A percentile compares a stretch with the other conserved stretches of the same genome.
Evolutionary conservation across 2,888 invertebrate genomes (phyloP).

Genomic region (Xanthostigma xanthostigma): DNA sequence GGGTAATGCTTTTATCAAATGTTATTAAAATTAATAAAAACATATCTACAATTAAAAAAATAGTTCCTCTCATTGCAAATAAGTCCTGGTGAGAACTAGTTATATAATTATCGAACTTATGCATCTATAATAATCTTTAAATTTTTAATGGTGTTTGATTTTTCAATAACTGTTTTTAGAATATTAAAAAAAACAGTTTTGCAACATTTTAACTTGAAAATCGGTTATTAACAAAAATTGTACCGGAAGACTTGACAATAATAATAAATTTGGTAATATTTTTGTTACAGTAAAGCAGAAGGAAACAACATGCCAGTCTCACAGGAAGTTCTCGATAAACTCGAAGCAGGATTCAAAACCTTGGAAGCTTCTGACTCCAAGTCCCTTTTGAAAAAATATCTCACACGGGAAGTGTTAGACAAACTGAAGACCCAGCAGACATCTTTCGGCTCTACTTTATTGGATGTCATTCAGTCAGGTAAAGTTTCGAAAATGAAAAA

Average conservation of each 20-base stretch:
- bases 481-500: slow-evolving; percentile 12
- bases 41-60: too few species aligned
- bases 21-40: too few species aligned
- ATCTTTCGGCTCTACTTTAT: slow-evolving; percentile 79
- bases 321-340: slow-evolving; percentile 77
- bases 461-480: slow-evolving; percentile 94
- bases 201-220: too few species aligned
- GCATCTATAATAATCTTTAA: background rate
- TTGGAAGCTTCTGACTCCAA: slow-evolving; percentile 80
- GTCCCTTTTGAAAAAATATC: slow-evolving; percentile 91
- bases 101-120: too few species aligned
- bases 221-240: background rate
- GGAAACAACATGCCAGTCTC: slow-evolving; percentile 67
- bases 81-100: too few species aligned
- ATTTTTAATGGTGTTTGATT: background rate
- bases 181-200: background rate
- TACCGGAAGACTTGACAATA: background rate
- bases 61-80: too few species aligned
- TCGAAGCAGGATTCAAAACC: slow-evolving; percentile 83
- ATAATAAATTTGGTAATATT: slow-evolving; percentile 14
- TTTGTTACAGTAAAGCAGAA: slow-evolving; percentile 48
- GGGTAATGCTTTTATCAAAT: too few species aligned
- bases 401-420: slow-evolving; percentile 83
- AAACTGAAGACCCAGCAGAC: slow-evolving; percentile 86
- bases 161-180: background rate